A percentile compares a stretch with the other conserved stretches of the same genome.
Conservation (phyloP, 2,888 invertebrate species). For the Synergus laeviventris region DNA sequence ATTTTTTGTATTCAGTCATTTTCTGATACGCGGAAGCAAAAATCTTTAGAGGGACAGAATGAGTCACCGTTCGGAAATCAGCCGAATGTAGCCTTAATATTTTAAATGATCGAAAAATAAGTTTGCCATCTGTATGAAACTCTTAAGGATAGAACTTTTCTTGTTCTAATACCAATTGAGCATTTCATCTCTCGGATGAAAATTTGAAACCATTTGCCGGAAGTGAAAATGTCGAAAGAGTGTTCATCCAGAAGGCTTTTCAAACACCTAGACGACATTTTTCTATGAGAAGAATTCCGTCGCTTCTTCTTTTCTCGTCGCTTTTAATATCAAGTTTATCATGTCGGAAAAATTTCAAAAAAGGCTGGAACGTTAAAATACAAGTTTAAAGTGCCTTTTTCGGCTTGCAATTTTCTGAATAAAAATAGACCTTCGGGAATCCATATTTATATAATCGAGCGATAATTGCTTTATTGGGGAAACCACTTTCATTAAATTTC, state of each 20-base stretch:
- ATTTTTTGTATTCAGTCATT: slow-evolving; percentile 13
- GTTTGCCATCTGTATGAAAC: too few species aligned
- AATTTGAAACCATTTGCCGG: too few species aligned
- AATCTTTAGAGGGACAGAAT: slow-evolving; percentile 10
- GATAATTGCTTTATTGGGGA: slow-evolving; percentile 12
- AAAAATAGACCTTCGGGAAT: too few species aligned
- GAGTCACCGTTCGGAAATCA: slow-evolving; percentile 20
- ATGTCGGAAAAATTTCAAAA: too few species aligned
- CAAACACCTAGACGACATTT: background rate
- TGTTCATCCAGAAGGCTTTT: background rate
- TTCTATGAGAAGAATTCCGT: background rate
- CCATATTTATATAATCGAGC: background rate
- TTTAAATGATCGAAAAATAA: too few species aligned
- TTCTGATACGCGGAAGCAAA: slow-evolving; percentile 19
- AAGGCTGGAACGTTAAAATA: too few species aligned
- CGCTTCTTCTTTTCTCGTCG: background rate
- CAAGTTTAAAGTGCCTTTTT: too few species aligned
- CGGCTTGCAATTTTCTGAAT: too few species aligned
- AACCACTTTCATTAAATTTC: slow-evolving; percentile 19
- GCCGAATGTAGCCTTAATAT: background rate
- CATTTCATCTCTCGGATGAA: too few species aligned
- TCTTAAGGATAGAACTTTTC: too few species aligned
- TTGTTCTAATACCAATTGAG: too few species aligned
- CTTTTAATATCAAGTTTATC: background rate
- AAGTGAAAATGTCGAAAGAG: background rate